Percentiles rank a stretch among this genome's conserved stretches.
These are phyloP conservation scores for Coendou prehensilis DNA, from an alignment of 2,797 vertebrate species.

Conservation along the genomic window DNA sequence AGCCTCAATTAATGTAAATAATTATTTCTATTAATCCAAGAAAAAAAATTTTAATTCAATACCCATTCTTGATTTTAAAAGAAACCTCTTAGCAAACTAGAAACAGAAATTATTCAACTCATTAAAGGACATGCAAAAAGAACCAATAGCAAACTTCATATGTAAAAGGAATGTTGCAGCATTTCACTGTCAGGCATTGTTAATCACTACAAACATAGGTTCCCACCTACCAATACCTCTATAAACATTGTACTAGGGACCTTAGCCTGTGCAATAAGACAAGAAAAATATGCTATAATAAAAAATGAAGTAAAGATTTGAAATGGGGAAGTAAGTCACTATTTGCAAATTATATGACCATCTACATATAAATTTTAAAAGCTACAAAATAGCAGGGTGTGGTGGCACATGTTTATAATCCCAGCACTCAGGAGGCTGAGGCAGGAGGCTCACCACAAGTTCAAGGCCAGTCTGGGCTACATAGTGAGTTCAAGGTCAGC, in stretches of 20 bases:
- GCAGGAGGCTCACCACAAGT: not conserved
- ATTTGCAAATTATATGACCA: not conserved
- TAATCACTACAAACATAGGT: not conserved
- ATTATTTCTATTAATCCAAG: constrained; percentile 17
- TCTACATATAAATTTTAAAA: not conserved
- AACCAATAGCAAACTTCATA: not conserved
- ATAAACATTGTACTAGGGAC: not conserved
- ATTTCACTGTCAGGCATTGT: not conserved
- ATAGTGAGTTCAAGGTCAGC: not conserved
- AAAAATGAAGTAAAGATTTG: not conserved
- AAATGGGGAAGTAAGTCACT: not conserved
- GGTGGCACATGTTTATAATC: too few species aligned
- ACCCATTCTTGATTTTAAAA: not conserved
- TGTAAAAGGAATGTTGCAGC: not conserved
- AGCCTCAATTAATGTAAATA: not conserved
- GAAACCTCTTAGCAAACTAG: not conserved
- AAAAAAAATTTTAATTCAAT: constrained; percentile 12
- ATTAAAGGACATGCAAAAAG: constrained; percentile 12
- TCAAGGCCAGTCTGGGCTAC: too few species aligned
- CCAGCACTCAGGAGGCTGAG: not conserved
- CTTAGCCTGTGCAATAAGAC: not conserved
- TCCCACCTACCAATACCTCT: not conserved
- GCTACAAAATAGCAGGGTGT: not conserved
- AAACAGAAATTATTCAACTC: constrained; percentile 38
- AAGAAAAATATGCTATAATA: constrained; percentile 43